Percentiles rank a stretch among this genome's conserved stretches.
Evolutionary conservation across 2,797 vertebrate species (phyloP).

Genomic region (Prionace glauca): DNA sequence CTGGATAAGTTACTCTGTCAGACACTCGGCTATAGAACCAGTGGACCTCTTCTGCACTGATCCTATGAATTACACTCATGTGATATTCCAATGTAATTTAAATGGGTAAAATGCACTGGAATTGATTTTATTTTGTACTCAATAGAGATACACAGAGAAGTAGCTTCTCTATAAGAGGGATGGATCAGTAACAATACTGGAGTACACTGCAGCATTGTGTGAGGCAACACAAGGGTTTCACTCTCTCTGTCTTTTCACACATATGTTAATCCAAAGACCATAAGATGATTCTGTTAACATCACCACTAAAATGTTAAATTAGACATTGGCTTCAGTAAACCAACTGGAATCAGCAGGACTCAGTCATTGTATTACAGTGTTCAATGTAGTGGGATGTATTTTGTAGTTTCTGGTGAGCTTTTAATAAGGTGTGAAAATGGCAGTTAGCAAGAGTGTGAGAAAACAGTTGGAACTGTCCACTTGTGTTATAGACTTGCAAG

Average conservation of each 20-base stretch:
- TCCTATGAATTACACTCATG: background rate
- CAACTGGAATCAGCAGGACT: background rate
- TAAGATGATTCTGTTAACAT: background rate
- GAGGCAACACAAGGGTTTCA: background rate
- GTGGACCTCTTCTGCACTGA: too few species aligned
- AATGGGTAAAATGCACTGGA: background rate
- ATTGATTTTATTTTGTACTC: background rate
- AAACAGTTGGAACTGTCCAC: constrained; percentile 33
- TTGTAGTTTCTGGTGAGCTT: constrained; percentile 18
- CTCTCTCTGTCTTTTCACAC: too few species aligned
- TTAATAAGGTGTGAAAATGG: constrained; percentile 33
- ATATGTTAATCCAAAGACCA: background rate
- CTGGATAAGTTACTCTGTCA: too few species aligned
- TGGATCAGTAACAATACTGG: background rate
- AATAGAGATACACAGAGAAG: background rate
- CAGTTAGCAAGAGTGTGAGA: constrained; percentile 34
- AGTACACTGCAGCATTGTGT: background rate
- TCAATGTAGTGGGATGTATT: background rate
- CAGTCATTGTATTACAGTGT: background rate
- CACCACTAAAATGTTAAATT: background rate
- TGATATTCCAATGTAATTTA: background rate
- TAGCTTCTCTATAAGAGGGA: background rate
- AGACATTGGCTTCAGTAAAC: background rate
- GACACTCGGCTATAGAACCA: too few species aligned
- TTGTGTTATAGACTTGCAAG: constrained; percentile 23